Evolutionary conservation across 2,113 vertebrate species (phyloP).

Genomic region (Suncus etruscus): DNA sequence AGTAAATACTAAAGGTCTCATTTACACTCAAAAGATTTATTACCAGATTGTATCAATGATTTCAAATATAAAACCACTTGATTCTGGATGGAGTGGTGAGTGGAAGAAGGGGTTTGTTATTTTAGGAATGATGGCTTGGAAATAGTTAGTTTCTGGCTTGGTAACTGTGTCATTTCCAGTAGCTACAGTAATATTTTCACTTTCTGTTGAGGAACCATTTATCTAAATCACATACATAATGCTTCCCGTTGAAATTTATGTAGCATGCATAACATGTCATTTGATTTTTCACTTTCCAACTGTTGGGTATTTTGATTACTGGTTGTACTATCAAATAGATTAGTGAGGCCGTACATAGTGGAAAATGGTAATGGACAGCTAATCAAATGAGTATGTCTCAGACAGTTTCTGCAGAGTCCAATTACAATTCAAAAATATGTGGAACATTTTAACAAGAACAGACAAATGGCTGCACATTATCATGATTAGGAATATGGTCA

Average conservation of each 20-base stretch:
- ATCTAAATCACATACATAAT: slow-evolving; percentile 28
- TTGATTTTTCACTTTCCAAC: slow-evolving; percentile 52
- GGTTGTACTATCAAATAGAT: slow-evolving; percentile 55
- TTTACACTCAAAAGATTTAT: background rate
- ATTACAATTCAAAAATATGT: slow-evolving; percentile 61
- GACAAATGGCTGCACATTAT: slow-evolving; percentile 5
- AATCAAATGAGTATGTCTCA: slow-evolving; percentile 68
- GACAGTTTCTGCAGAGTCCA: slow-evolving; percentile 47
- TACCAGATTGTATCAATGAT: background rate
- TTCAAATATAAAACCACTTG: background rate
- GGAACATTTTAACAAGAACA: slow-evolving; percentile 53
- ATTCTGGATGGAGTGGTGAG: background rate
- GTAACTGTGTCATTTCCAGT: background rate
- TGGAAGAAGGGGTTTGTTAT: background rate
- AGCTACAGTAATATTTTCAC: background rate
- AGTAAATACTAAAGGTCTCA: background rate
- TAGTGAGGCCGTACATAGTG: slow-evolving; percentile 34
- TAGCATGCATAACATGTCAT: background rate
- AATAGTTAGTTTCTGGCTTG: background rate
- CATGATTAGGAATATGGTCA: background rate
- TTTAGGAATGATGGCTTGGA: background rate
- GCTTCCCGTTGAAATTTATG: slow-evolving; percentile 21
- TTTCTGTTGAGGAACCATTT: slow-evolving; percentile 52
- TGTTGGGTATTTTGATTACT: slow-evolving; percentile 45
- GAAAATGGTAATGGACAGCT: slow-evolving; percentile 63